These are phyloP conservation scores for Drosophila nikananu DNA, from an alignment of 1,140 invertebrate species.

Conservation along the genomic window DNA sequence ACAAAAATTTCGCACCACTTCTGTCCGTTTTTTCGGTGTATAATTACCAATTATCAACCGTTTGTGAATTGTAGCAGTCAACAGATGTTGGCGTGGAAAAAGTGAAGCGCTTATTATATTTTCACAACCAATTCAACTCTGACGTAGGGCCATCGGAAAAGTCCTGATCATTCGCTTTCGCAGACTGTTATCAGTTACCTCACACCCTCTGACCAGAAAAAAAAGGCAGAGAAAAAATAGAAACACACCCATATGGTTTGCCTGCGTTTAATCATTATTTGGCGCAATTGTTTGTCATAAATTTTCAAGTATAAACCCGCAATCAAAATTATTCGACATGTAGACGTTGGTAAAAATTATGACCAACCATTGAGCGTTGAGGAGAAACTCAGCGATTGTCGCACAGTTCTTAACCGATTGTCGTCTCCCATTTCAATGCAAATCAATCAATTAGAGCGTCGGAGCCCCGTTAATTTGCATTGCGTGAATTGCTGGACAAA, in stretches of 20 bases:
- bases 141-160: conserved; percentile 46
- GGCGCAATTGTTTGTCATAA: conserved; percentile 66
- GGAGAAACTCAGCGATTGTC: conserved; percentile 23
- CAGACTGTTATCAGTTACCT: conserved; percentile 26
- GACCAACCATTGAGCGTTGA: conserved; percentile 21
- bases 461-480: conserved; percentile 57
- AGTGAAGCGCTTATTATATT: conserved; percentile 10
- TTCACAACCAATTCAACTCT: conserved; percentile 39
- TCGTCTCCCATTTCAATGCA: conserved; percentile 22
- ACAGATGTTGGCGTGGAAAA: conserved; percentile 30
- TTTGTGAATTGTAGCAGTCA: conserved; percentile 52
- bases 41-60: conserved; percentile 45
- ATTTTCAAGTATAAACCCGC: conserved; percentile 59
- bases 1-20: conserved; percentile 69
- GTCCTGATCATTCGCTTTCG: conserved; percentile 25
- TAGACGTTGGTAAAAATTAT: conserved; percentile 74
- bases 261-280: conserved; percentile 48
- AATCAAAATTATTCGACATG: conserved; percentile 69
- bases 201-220: conserved; percentile 16
- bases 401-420: conserved; percentile 44
- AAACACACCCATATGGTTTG: conserved; percentile 38
- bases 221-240: conserved; percentile 10
- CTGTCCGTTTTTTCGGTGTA: conserved; percentile 25
- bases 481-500: conserved; percentile 65
- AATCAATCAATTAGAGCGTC: conserved; percentile 74